Conservation (phyloP, 2,797 vertebrate species). For the Ara ararauna region DNA sequence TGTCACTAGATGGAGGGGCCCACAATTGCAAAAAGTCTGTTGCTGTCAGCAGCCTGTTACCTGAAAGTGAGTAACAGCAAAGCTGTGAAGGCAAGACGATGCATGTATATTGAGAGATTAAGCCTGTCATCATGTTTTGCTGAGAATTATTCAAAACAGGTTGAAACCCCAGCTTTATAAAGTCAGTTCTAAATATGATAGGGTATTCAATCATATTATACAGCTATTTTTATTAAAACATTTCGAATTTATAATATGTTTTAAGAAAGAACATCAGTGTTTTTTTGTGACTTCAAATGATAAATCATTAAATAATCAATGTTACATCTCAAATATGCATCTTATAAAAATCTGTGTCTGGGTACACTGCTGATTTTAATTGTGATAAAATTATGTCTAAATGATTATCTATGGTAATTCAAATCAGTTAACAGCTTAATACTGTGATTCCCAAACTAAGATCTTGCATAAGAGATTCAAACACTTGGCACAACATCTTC, state of each 20-base stretch:
- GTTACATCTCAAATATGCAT: not conserved
- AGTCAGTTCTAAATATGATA: not conserved
- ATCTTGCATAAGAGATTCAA: not conserved
- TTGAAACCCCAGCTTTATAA: not conserved
- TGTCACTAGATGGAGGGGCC: slow-evolving; percentile 89
- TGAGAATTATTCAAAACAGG: not conserved
- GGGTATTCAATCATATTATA: not conserved
- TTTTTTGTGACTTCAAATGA: not conserved
- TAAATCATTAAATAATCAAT: not conserved
- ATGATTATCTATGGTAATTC: not conserved
- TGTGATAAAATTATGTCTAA: not conserved
- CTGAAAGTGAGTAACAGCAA: slow-evolving; percentile 75
- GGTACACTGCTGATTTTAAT: not conserved
- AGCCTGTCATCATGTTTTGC: not conserved
- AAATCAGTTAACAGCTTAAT: not conserved
- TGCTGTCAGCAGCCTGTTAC: slow-evolving; percentile 94
- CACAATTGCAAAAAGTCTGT: slow-evolving; percentile 94
- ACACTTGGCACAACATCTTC: not conserved
- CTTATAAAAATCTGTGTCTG: not conserved
- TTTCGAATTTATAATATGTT: not conserved
- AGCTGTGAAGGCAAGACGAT: not conserved
- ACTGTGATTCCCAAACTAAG: not conserved
- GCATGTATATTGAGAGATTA: not conserved
- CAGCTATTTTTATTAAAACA: not conserved
- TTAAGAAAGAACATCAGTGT: not conserved